Conservation (phyloP, 2,113 vertebrate species). For the Alligator sinensis region DNA sequence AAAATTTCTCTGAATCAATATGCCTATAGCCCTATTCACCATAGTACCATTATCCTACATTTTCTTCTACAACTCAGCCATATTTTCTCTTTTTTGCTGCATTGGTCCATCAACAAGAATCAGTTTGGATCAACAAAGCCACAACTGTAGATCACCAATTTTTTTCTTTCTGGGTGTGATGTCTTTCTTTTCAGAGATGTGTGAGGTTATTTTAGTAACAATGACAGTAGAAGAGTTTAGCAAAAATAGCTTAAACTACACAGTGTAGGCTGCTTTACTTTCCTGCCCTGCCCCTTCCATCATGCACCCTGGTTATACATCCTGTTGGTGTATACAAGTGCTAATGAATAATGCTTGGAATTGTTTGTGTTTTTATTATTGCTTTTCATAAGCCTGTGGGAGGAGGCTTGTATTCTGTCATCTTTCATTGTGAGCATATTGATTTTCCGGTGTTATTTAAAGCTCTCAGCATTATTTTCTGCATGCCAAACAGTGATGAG, state of each 20-base stretch:
- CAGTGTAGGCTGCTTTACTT: neutral
- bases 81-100: neutral
- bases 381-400: neutral
- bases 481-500: neutral
- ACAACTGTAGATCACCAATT: neutral
- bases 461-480: constrained; percentile 14
- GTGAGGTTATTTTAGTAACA: too few relatives aligned
- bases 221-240: neutral
- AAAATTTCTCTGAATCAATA: constrained; percentile 6
- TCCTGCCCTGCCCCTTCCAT: neutral
- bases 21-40: neutral
- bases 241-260: neutral
- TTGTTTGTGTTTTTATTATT: constrained; percentile 16
- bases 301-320: neutral
- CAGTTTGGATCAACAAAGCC: neutral
- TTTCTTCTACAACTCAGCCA: neutral
- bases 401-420: constrained; percentile 2
- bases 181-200: neutral
- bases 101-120: neutral
- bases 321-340: neutral
- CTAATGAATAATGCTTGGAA: neutral
- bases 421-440: neutral
- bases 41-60: neutral
- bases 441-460: neutral
- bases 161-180: neutral